Base-by-base conservation (phyloP, 2,113 vertebrate genomes). In the Gnathonemus longibarbis region DNA sequence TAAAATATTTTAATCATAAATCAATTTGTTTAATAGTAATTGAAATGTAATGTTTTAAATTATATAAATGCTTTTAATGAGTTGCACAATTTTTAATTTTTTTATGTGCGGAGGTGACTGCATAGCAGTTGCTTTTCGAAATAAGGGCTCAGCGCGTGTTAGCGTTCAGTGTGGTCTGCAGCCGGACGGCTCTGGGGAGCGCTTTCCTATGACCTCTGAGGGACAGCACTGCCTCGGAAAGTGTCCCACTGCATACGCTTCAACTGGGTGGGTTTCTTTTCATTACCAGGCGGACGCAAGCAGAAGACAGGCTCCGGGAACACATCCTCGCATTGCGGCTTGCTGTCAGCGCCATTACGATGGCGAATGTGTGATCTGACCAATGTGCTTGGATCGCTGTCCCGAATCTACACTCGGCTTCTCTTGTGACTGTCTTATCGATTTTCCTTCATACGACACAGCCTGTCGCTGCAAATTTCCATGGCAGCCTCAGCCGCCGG, bases 401-500 rank as follows among this genome's bases (percentile, higher is more conserved):
- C 98, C 98, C 96, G 66, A 96, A 97, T 97, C 97, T 95, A 97
- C 97, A 97, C 97, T 96, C 94, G 92, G 96, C 96, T 97, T 96
- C 97, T 96, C 96, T 95, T 96, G 97, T 97, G 97, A 97, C 97
- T 99, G 98, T 99, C 98, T 97, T 97, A 98, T 99, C 97, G 95
- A 99, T 99, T 99, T 98, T 96, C 95, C 96, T 96, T 96, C 94
- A 95, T 96, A 96, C 95, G 93, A 97, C 96, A 97, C 94, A 96
- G 97, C 97, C 97, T 99, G 98, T 99, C 98, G 97, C 96, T 97
- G 97, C 93, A 95, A 96, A 99, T 99, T 98, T 99, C 96, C 97
- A 96, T 95, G 96, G 96, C 94, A 95, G 95, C 96, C 95, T 94
- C 94, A 95, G 96, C 96, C 95, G 96, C 96, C 95, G 97, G 97